A percentile compares a stretch with the other conserved stretches of the same genome.
phyloP scores from a whole-genome alignment of 2,888 invertebrate species.

The Oscheius sp. region DNA sequence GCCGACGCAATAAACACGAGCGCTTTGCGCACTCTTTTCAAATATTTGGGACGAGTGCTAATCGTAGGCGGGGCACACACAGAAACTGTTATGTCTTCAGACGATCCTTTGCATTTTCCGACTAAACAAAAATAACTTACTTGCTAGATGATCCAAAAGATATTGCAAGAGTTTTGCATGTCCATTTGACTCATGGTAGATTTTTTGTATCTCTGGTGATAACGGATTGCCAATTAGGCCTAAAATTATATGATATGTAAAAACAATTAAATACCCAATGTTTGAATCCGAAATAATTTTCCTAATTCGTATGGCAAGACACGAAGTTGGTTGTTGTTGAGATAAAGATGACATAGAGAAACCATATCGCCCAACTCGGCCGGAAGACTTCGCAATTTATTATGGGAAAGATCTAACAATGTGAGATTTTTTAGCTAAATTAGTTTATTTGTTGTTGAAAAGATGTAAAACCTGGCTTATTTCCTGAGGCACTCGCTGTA shows the following conservation, averaged over 20 bases:
- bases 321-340: constrained; percentile 92
- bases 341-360: constrained; percentile 89
- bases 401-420: constrained; percentile 89
- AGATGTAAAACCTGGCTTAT: constrained; percentile 77
- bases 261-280: constrained; percentile 77
- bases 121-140: constrained; percentile 75
- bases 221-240: constrained; percentile 83
- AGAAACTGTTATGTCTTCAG: background rate
- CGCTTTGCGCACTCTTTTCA: background rate
- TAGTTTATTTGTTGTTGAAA: background rate
- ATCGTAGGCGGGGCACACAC: background rate
- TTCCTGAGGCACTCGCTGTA: constrained; percentile 87
- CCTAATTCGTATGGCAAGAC: constrained; percentile 95
- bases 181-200: constrained; percentile 92
- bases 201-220: constrained; percentile 86
- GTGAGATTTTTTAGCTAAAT: constrained; percentile 80
- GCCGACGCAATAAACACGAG: background rate
- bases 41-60: background rate
- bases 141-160: constrained; percentile 93
- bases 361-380: constrained; percentile 95
- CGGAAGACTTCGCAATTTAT: constrained; percentile 91
- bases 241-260: constrained; percentile 47
- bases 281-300: constrained; percentile 92
- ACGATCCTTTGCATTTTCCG: background rate
- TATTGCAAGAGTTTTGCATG: constrained; percentile 91